Evolutionary conservation across 1,140 invertebrate genomes (phyloP), one percentile per base, ranked within the genome.

Genomic region (Megalonaias nervosa): DNA sequence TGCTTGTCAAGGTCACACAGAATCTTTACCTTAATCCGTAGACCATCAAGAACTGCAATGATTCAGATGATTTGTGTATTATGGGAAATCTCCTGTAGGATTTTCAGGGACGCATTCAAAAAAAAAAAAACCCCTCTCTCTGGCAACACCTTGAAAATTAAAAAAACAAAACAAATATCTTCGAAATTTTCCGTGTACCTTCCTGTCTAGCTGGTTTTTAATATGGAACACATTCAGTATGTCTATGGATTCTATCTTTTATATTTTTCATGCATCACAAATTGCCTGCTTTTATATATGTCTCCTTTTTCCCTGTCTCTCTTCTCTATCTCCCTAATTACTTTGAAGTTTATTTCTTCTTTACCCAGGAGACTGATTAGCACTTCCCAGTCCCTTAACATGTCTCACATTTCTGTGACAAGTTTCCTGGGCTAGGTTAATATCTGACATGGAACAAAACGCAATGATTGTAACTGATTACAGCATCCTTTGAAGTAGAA

Each of bases 381-480:
- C 0, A 98, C 93, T 90, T 98, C n/a, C 97, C 12, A 98, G 91
- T 2, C 97, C 97, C 3, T 96, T 96, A 48, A 96, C 95, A 88
- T 97, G 96, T 69, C 92, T 91, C 69, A 95, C 93, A 3, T 93
- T 93, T 82, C 94, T 91, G 90, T 97, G 95, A 88, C 94, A 95
- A 1, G 94, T 94, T 88, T 97, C 94, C 68, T 93, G 93, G 0
- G 93, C 93, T 23, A 98, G 91, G 88, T 98, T 95, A 81, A 97
- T 95, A 88, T 98, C 97, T 90, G 96, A 95, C 15, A 99, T 91
- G 21, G 96, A 95, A 73, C 96, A 97, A 15, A 99, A 90, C 0
- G 97, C 94, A 19, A 98, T 95, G 80, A 97, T 94, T 0, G 97
- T 98, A 1, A 97, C 97, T 0, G 97, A 98, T 91, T 97, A 88